Evolutionary conservation across 2,113 vertebrate genomes (phyloP).

Genomic region (Urocitellus parryii): DNA sequence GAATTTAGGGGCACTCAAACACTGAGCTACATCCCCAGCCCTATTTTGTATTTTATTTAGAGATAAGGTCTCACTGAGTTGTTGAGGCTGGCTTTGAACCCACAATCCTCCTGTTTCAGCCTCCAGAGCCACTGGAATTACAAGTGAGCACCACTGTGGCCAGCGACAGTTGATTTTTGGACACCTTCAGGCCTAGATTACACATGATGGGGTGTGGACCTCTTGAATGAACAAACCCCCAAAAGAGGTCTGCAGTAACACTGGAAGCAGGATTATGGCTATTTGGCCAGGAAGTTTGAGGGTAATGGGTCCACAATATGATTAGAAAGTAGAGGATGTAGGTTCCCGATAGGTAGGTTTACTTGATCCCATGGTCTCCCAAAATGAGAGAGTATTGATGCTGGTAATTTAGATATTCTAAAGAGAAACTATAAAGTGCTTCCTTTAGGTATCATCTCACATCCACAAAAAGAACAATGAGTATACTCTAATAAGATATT

Average conservation of each 20-base stretch:
- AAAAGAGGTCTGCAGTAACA: neutral
- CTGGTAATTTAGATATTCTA: no score
- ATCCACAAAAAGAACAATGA: neutral
- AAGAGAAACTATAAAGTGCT: neutral
- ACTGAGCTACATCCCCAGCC: no score
- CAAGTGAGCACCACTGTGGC: no score
- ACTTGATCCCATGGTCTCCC: neutral
- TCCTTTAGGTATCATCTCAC: neutral
- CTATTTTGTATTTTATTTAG: no score
- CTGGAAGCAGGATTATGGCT: neutral
- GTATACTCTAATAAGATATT: neutral
- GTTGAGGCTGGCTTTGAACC: no score
- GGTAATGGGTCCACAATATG: neutral
- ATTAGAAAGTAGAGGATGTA: neutral
- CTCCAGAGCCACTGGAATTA: no score
- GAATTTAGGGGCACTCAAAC: no score
- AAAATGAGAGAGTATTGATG: no score
- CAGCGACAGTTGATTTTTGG: neutral
- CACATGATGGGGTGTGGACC: accelerated
- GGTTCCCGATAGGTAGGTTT: neutral
- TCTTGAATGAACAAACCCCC: neutral
- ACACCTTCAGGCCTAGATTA: neutral
- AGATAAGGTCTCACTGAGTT: no score
- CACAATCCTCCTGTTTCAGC: no score
- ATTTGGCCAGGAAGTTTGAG: neutral